phyloP scores from a whole-genome alignment of 1,140 invertebrate species.

The Trichomalopsis sarcophagae region DNA sequence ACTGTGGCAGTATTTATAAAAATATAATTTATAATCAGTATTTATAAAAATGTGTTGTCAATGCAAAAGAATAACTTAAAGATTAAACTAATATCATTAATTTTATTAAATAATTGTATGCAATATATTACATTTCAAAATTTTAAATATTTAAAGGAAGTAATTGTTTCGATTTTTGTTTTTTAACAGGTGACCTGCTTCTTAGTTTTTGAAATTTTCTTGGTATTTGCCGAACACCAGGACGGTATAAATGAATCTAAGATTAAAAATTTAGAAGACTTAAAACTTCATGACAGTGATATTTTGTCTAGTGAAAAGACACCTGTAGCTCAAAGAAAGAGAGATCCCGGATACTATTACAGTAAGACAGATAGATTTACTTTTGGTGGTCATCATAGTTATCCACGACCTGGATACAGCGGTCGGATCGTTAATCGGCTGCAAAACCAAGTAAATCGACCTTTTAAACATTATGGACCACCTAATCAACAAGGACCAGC shows the following conservation, averaged over 20 bases:
- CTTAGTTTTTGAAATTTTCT: slow-evolving; percentile 33
- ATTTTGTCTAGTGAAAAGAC: slow-evolving; percentile 35
- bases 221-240: slow-evolving; percentile 39
- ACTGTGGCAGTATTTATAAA: not conserved
- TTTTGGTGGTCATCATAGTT: slow-evolving; percentile 52
- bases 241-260: slow-evolving; percentile 43
- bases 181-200: slow-evolving; percentile 52
- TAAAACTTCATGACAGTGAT: slow-evolving; percentile 42
- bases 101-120: not conserved
- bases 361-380: slow-evolving; percentile 53
- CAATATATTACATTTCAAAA: not conserved
- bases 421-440: slow-evolving; percentile 55
- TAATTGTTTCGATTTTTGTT: not conserved
- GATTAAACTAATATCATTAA: not conserved
- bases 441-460: slow-evolving; percentile 61
- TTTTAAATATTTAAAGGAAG: not conserved
- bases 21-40: too few relatives aligned
- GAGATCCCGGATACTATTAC: slow-evolving; percentile 67
- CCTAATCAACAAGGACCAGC: slow-evolving; percentile 58
- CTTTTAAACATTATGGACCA: slow-evolving; percentile 66
- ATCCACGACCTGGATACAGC: slow-evolving; percentile 42
- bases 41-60: not conserved
- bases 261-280: slow-evolving; percentile 53
- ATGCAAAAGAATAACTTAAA: not conserved
- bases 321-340: slow-evolving; percentile 61